These are phyloP conservation scores for Nannobrachium achirus DNA, from an alignment of 2,113 vertebrate species.

Conservation along the genomic window DNA sequence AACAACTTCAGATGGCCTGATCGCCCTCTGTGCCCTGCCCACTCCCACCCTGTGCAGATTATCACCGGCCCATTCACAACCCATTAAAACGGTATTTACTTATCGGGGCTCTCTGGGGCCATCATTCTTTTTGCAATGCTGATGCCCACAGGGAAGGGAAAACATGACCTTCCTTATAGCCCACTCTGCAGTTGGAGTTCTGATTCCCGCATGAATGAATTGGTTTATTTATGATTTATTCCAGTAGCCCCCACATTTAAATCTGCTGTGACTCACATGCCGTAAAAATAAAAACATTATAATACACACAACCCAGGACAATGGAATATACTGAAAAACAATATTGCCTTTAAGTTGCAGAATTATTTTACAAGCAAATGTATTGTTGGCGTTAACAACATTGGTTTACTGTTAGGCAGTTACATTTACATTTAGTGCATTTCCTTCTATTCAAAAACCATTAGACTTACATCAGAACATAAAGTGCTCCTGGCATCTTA, in stretches of 20 bases:
- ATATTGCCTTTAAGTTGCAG: background rate
- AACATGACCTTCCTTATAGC: conserved; percentile 71
- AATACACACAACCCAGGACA: background rate
- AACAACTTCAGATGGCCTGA: conserved; percentile 64
- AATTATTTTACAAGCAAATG: background rate
- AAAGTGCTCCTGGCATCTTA: conserved; percentile 3
- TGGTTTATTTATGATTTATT: conserved; percentile 6
- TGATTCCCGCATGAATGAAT: background rate
- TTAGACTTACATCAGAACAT: too few relatives aligned
- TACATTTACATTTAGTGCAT: too few relatives aligned
- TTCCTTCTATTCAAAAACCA: too few relatives aligned
- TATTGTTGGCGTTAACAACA: background rate
- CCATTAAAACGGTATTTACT: conserved; percentile 83
- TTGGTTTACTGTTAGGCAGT: too few relatives aligned
- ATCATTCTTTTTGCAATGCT: conserved; percentile 72
- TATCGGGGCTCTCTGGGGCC: conserved; percentile 71
- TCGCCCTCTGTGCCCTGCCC: conserved; percentile 63
- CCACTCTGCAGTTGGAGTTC: conserved; percentile 32
- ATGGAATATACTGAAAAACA: conserved; percentile 4
- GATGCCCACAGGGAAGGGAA: conserved; percentile 67
- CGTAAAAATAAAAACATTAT: background rate
- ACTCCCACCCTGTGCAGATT: conserved; percentile 63
- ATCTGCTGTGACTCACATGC: background rate
- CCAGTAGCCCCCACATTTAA: conserved; percentile 25
- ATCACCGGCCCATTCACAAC: conserved; percentile 69